Evolutionary conservation across 1,140 invertebrate species (phyloP).

Genomic region (Cyphomyrmex costatus): DNA sequence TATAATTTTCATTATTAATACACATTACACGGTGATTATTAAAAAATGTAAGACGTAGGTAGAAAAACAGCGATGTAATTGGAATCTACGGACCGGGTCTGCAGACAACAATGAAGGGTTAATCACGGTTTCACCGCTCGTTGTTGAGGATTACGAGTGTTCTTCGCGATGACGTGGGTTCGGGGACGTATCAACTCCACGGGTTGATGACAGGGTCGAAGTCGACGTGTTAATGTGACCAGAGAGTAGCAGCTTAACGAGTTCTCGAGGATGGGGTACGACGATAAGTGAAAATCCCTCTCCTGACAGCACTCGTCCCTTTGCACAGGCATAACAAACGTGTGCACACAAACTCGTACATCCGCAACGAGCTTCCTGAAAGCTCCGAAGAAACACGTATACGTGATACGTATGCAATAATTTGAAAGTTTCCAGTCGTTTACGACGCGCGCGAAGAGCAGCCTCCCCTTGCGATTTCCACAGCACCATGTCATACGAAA

Average conservation of each 20-base stretch:
- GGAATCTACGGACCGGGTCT: slow-evolving; percentile 12
- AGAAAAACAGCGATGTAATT: slow-evolving; percentile 13
- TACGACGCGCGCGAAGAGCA: slow-evolving; percentile 61
- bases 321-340: not conserved
- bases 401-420: slow-evolving; percentile 52
- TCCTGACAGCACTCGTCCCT: not conserved
- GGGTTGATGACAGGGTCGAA: slow-evolving; percentile 47
- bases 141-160: slow-evolving; percentile 68
- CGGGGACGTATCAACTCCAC: slow-evolving; percentile 61
- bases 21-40: not conserved
- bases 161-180: slow-evolving; percentile 35
- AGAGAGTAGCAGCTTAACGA: slow-evolving; percentile 69
- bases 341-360: not conserved
- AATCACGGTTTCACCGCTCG: slow-evolving; percentile 48
- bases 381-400: slow-evolving; percentile 37
- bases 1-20: not conserved
- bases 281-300: slow-evolving; percentile 48
- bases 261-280: slow-evolving; percentile 35
- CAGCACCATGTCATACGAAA: not conserved
- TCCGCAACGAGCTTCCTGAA: slow-evolving; percentile 10
- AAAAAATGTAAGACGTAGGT: slow-evolving; percentile 11
- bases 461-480: slow-evolving; percentile 24
- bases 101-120: slow-evolving; percentile 56
- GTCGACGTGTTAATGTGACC: slow-evolving; percentile 69
- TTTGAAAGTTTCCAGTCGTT: slow-evolving; percentile 72